phyloP scores from a whole-genome alignment of 2,797 vertebrate genomes.

The Ataeniobius toweri region DNA sequence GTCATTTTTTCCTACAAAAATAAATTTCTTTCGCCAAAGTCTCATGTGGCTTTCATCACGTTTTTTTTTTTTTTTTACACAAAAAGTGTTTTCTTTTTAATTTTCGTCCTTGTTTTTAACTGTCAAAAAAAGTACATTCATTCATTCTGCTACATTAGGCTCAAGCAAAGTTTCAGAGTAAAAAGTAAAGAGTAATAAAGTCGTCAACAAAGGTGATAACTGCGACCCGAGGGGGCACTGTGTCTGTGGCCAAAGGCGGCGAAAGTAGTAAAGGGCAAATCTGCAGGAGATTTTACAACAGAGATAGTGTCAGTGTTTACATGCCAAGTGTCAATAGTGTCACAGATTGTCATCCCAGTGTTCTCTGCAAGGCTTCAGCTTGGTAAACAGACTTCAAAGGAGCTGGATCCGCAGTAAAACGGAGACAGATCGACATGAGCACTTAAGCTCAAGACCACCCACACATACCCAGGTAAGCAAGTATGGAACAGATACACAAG shows the following conservation, averaged over 20 bases:
- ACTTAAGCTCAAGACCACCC: slow-evolving; percentile 24
- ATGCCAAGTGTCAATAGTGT: slow-evolving; percentile 84
- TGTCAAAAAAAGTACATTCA: not conserved
- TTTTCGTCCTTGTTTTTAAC: not conserved
- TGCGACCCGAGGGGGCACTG: slow-evolving; percentile 48
- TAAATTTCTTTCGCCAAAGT: not conserved
- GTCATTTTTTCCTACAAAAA: not conserved
- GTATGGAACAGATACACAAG: slow-evolving; percentile 8
- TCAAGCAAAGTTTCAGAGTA: not conserved
- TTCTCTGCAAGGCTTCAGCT: slow-evolving; percentile 77
- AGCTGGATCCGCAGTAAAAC: slow-evolving; percentile 36
- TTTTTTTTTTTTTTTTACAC: not conserved
- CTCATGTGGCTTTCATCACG: not conserved
- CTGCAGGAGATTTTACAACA: slow-evolving; percentile 71
- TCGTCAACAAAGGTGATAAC: slow-evolving; percentile 26
- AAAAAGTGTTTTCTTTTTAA: not conserved
- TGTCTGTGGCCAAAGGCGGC: slow-evolving; percentile 63
- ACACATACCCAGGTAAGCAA: slow-evolving; percentile 2
- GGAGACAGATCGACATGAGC: slow-evolving; percentile 37
- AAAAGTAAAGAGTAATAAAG: slow-evolving; percentile 4
- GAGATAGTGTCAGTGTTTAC: slow-evolving; percentile 79
- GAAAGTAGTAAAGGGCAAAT: slow-evolving; percentile 79
- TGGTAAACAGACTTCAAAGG: slow-evolving; percentile 84
- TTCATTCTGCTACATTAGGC: not conserved
- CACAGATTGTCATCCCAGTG: slow-evolving; percentile 82